These are phyloP conservation scores for Globodera rostochiensis DNA, from an alignment of 1,140 invertebrate species.

Conservation along the genomic window DNA sequence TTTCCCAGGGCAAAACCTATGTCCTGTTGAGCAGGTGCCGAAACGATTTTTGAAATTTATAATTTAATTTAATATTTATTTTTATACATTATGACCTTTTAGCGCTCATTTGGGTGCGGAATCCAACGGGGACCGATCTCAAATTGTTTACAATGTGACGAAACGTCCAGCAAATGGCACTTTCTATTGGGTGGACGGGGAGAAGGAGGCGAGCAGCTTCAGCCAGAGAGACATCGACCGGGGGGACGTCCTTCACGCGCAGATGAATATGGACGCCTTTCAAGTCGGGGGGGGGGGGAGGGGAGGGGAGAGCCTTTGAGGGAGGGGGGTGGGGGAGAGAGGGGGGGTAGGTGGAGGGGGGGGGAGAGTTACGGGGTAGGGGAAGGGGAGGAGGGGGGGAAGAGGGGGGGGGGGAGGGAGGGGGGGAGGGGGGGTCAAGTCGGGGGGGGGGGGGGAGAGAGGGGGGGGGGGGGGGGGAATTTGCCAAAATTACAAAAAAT, in stretches of 20 bases:
- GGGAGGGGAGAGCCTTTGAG: too few relatives aligned
- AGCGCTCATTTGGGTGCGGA: conserved; percentile 60
- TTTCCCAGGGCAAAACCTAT: conserved; percentile 61
- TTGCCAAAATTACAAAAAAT: conserved; percentile 18
- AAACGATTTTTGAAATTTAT: background rate
- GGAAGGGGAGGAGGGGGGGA: too few relatives aligned
- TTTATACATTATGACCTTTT: conserved; percentile 13
- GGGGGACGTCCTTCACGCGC: conserved; percentile 63
- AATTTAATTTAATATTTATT: background rate
- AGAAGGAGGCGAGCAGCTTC: conserved; percentile 62
- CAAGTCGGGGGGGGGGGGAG: conserved; percentile 20
- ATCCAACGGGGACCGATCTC: conserved; percentile 59
- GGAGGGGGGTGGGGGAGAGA: too few relatives aligned
- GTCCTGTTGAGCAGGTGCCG: conserved; percentile 54
- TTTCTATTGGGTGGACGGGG: conserved; percentile 65
- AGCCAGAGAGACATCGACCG: conserved; percentile 62
- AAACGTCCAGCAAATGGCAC: conserved; percentile 60
- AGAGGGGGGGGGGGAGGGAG: too few relatives aligned
- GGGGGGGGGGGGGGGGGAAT: background rate
- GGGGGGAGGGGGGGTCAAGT: too few relatives aligned
- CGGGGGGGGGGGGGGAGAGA: too few relatives aligned
- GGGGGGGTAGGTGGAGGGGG: too few relatives aligned
- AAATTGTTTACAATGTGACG: conserved; percentile 54
- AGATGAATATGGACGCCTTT: conserved; percentile 63
- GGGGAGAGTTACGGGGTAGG: too few relatives aligned